Percentiles rank a stretch among this genome's conserved stretches.
Conservation (phyloP, 2,888 invertebrate species). For the Erebia palarica region DNA sequence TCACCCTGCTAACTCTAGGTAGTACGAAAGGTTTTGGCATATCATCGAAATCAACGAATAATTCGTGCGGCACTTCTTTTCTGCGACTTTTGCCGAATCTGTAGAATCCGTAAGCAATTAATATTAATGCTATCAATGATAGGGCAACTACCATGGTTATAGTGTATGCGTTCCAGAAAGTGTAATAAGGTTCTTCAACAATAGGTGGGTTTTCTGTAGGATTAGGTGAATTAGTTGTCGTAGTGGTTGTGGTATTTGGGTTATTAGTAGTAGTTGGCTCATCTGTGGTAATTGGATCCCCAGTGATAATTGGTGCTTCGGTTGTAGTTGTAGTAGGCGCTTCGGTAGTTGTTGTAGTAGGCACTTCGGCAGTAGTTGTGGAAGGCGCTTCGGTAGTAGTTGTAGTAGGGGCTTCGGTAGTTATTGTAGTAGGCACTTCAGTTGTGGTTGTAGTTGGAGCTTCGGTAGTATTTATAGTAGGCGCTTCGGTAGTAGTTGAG, state of each 20-base stretch:
- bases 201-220: slow-evolving; percentile 17
- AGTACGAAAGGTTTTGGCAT: slow-evolving; percentile 40
- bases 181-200: slow-evolving; percentile 2
- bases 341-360: slow-evolving; percentile 31
- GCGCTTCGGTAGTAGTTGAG: slow-evolving; percentile 25
- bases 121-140: slow-evolving; percentile 41
- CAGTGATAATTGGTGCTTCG: slow-evolving; percentile 20
- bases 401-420: slow-evolving; percentile 11
- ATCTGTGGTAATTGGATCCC: slow-evolving; percentile 8
- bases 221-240: slow-evolving; percentile 12
- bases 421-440: slow-evolving; percentile 20
- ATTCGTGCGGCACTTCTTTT: slow-evolving; percentile 31
- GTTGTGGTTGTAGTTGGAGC: neutral
- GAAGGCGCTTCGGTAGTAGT: slow-evolving; percentile 6
- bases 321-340: slow-evolving; percentile 23
- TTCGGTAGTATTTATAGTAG: slow-evolving; percentile 19
- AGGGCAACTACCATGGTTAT: slow-evolving; percentile 46
- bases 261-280: neutral
- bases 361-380: slow-evolving; percentile 17
- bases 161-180: slow-evolving; percentile 52
- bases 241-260: slow-evolving; percentile 17
- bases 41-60: slow-evolving; percentile 41
- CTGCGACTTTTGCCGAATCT: slow-evolving; percentile 47
- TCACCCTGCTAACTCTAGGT: slow-evolving; percentile 42
- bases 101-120: slow-evolving; percentile 46